Conservation (phyloP, 1,140 invertebrate genomes). For the Anagrus nilaparvatae region DNA sequence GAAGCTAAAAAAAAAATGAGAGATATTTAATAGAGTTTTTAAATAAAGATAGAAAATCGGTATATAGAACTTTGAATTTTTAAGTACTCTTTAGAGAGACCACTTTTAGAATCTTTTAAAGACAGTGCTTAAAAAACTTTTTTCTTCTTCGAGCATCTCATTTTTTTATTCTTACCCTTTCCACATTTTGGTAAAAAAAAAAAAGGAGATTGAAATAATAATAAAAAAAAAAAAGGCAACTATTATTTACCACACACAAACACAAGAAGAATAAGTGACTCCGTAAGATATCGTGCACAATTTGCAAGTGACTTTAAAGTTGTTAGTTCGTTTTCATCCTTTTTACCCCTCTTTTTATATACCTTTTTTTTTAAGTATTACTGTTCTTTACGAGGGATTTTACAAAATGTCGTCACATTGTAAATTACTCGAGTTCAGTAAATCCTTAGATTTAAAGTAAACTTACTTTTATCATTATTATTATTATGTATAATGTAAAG, state of each 20-base stretch:
- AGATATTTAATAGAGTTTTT: too few relatives aligned
- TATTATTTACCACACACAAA: too few relatives aligned
- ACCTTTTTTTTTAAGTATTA: too few relatives aligned
- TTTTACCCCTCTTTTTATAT: too few relatives aligned
- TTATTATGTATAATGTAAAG: too few relatives aligned
- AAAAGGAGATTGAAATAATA: background rate
- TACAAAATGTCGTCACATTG: constrained; percentile 6
- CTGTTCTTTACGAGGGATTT: constrained; percentile 3
- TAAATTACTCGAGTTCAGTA: constrained; percentile 2
- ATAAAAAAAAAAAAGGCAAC: background rate
- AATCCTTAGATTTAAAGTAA: too few relatives aligned
- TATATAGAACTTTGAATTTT: background rate
- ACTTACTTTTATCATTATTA: too few relatives aligned
- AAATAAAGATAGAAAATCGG: background rate
- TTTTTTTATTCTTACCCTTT: background rate
- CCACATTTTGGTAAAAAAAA: background rate
- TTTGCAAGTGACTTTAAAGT: constrained; percentile 12
- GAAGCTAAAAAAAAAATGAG: too few relatives aligned
- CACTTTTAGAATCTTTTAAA: constrained; percentile 11
- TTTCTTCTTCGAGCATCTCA: background rate
- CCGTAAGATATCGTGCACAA: background rate
- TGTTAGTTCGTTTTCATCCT: too few relatives aligned
- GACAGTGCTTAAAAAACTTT: constrained; percentile 7
- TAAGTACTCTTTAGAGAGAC: constrained; percentile 2
- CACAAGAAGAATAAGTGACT: too few relatives aligned